Evolutionary conservation across 2,797 vertebrate genomes (phyloP), one percentile per base, ranked within the genome.

Genomic region (Synanceia verrucosa): DNA sequence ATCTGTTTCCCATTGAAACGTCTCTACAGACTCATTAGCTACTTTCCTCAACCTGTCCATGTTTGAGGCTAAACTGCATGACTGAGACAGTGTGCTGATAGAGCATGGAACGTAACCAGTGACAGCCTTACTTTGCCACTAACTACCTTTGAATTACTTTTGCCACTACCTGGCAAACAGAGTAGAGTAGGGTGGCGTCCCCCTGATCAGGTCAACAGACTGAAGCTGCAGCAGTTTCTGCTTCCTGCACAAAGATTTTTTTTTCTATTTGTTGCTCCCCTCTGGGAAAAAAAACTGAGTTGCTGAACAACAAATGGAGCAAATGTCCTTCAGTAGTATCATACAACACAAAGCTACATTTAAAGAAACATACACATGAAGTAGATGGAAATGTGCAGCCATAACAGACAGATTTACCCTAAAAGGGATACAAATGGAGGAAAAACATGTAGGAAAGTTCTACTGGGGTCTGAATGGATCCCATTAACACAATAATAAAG

Each of bases 1-100:
- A 53, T 76, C 76, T 87, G 82, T 75, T 71, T 77, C 75, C 31
- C 56, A 84, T 90, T 80, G 3, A 55, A 41, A 67, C 18, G 34
- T 61, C 48, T 19, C 41, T 28, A 39, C 50, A 2, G 59, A 61
- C 58, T 63, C 8, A 9, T 58, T 63, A 41, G 76, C 68, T 57
- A 63, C 66, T 62, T 72, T 60, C 59, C 24, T 67, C 29, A 50
- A 77, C 51, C 64, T 62, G 72, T 39, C 64, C 24, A 81, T 61
- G 81, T 55, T 39, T 73, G 61, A 56, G 48, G 69, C 57, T 75
- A 31, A 60, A 39, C 60, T 68, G 53, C 57, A 62, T 82, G 34
- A 43, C 51, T 57, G 71, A 53, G 51, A 63, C 36, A 34, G 5
- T 44, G 48, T 11, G 36, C 52, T 23, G 65, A 39, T 57, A n/a